A percentile compares a stretch with the other conserved stretches of the same genome.
These are phyloP conservation scores for Agonum fuliginosum DNA, from an alignment of 2,888 invertebrate genomes.

Conservation along the genomic window DNA sequence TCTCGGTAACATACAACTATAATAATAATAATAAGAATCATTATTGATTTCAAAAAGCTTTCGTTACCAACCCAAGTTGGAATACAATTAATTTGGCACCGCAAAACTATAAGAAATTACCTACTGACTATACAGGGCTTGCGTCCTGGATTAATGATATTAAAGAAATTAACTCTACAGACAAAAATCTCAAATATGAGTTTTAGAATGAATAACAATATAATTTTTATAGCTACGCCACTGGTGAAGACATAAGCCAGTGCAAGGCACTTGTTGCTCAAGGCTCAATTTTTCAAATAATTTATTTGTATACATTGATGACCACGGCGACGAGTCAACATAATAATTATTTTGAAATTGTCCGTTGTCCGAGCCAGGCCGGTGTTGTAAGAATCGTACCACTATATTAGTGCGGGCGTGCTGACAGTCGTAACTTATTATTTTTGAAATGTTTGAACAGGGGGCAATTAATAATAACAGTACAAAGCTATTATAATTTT, in stretches of 20 bases:
- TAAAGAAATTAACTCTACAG: too few species aligned
- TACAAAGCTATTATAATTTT: not conserved
- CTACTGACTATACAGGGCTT: too few species aligned
- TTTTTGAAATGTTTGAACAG: slow-evolving; percentile 47
- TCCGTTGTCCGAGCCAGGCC: too few species aligned
- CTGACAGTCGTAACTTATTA: slow-evolving; percentile 41
- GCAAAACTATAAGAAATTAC: too few species aligned
- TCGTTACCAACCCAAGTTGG: too few species aligned
- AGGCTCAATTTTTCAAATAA: slow-evolving; percentile 44
- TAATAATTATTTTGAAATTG: slow-evolving; percentile 54
- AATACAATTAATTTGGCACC: too few species aligned
- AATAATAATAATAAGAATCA: too few species aligned
- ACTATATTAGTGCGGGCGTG: slow-evolving; percentile 48
- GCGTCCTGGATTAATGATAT: too few species aligned
- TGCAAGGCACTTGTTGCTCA: slow-evolving; percentile 16
- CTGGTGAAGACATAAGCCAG: not conserved
- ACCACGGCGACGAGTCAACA: slow-evolving; percentile 44
- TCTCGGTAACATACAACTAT: too few species aligned
- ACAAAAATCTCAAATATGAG: too few species aligned
- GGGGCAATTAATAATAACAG: slow-evolving; percentile 42
- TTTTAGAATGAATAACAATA: too few species aligned
- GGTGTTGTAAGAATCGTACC: slow-evolving; percentile 43
- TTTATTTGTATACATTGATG: slow-evolving; percentile 49
- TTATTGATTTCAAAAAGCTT: too few species aligned
- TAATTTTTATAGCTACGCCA: not conserved